Evolutionary conservation across 2,797 vertebrate species (phyloP), one percentile per base, ranked within the genome.

Genomic region (Moxostoma hubbsi): DNA sequence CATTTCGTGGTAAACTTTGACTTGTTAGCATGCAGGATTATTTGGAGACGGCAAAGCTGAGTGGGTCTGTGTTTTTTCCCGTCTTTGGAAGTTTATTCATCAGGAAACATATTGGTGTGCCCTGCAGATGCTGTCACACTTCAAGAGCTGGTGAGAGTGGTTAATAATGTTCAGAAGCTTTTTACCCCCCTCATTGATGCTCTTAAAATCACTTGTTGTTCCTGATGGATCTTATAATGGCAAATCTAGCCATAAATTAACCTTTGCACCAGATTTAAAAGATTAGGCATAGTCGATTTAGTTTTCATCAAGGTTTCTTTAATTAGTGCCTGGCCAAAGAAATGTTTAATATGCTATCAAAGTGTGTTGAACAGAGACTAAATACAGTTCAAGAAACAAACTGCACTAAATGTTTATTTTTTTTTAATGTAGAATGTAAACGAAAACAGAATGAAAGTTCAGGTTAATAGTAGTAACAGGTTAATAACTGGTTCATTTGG

Each of bases 141-240:
- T 81, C 79, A 80, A 77, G 66, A 80, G 81, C 85, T 83, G 90
- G 89, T 93, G 82, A 92, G 90, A 86, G 82, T 4, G 18, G 80
- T 81, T 79, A 76, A 53, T 84, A 70, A 66, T 77, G 67, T 81
- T 83, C 84, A 74, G 36, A 57, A 75, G 53, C n/a, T 71, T 54
- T 51, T 74, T 75, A 15, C 12, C 50, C 45, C 74, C 65, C 71
- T 57, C 13, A 16, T n/a, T 66, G 64, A 49, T 81, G 15, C 47
- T 64, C 73, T 77, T 18, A 45, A 61, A 85, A 76, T 82, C 74
- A 47, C 8, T 84, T 36, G 47, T 61, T 73, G 15, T 54, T 73
- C 49, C 71, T 59, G 18, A 78, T 80, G 71, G 64, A 64, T 77
- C 63, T 67, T 43, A 47, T 36, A 46, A 80, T 81, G 71, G 64